Evolutionary conservation across 2,888 invertebrate species (phyloP).

Genomic region (Folsomia manolachei): DNA sequence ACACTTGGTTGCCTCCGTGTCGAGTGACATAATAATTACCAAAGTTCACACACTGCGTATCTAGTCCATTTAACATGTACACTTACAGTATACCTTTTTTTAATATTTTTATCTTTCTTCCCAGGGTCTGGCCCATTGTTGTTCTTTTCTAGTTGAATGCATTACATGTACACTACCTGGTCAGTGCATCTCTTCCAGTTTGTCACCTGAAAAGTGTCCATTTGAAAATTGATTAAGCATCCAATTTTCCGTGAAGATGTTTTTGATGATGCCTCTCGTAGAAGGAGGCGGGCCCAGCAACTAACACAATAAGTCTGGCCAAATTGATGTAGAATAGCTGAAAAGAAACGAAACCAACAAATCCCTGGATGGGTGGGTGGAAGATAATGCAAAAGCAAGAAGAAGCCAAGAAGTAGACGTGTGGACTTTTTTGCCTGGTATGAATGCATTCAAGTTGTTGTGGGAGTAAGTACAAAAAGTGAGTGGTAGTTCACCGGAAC

Average conservation of each 20-base stretch:
- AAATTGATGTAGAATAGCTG: too few species aligned
- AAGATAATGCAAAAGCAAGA: not conserved
- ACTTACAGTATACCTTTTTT: not conserved
- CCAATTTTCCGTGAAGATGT: not conserved
- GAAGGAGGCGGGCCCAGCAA: not conserved
- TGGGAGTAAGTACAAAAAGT: not conserved
- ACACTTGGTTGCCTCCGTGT: conserved; percentile 2
- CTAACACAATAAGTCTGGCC: not conserved
- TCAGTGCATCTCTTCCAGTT: too few species aligned
- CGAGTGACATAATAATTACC: not conserved
- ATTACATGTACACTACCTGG: too few species aligned
- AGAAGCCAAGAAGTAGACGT: not conserved
- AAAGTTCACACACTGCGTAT: conserved; percentile 37
- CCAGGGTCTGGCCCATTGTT: too few species aligned
- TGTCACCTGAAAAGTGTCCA: not conserved
- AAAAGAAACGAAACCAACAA: too few species aligned
- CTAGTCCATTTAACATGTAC: conserved; percentile 40
- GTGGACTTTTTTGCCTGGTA: not conserved
- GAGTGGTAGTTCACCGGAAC: conserved; percentile 43
- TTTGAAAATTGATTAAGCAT: not conserved
- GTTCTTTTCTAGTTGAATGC: too few species aligned
- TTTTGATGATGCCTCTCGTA: too few species aligned
- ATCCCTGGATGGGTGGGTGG: not conserved
- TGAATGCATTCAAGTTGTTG: not conserved
- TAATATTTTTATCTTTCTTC: too few species aligned